A percentile compares a stretch with the other conserved stretches of the same genome.
phyloP scores from a whole-genome alignment of 2,797 vertebrate genomes.

The Siniperca undulata region DNA sequence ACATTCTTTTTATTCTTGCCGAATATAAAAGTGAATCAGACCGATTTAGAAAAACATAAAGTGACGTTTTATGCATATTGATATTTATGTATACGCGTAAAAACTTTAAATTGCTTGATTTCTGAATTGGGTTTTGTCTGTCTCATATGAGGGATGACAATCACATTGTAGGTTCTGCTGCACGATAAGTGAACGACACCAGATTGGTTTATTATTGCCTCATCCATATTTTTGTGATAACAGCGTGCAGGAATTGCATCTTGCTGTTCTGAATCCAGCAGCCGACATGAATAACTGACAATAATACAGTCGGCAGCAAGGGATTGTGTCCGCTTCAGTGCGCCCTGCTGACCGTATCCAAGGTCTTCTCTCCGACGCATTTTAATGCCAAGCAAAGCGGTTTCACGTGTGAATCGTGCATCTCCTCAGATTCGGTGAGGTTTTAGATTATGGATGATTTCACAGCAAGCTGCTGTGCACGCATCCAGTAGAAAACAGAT shows the following conservation, averaged over 20 bases:
- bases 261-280: neutral
- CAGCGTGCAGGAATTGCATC: neutral
- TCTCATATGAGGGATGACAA: rapidly evolving
- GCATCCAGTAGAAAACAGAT: neutral
- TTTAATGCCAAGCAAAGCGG: neutral
- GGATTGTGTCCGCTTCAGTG: constrained; percentile 11
- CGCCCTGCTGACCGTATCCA: constrained; percentile 21
- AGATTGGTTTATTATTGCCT: neutral
- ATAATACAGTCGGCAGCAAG: neutral
- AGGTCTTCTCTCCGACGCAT: constrained; percentile 20
- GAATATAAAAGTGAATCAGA: neutral
- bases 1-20: rapidly evolving
- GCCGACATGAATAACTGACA: neutral
- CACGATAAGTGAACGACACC: neutral
- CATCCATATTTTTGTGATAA: neutral
- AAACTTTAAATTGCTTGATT: neutral
- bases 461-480: neutral
- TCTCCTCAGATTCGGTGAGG: neutral
- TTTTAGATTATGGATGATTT: constrained; percentile 5
- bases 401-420: constrained; percentile 1
- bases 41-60: rapidly evolving
- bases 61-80: rapidly evolving
- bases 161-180: neutral
- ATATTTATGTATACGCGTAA: rapidly evolving
- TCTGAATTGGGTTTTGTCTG: constrained; percentile 6